Percentiles rank a stretch among this genome's conserved stretches.
phyloP scores from a whole-genome alignment of 2,888 invertebrate genomes.

The Chalcis sispes region DNA sequence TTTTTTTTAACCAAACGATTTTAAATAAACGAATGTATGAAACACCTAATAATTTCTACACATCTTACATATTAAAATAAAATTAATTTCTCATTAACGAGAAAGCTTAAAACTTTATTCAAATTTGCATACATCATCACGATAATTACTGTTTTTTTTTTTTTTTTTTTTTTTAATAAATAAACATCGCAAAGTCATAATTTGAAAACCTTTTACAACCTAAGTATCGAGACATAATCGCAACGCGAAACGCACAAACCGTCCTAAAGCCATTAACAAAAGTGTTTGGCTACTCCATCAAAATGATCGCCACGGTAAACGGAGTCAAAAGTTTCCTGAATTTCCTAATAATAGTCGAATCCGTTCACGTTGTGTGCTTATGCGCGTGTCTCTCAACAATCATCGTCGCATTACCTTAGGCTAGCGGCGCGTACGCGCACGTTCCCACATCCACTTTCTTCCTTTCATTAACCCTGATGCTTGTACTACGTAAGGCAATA shows the following conservation, averaged over 20 bases:
- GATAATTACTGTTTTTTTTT: too few species aligned
- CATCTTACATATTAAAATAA: too few species aligned
- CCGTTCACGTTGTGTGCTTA: constrained; percentile 14
- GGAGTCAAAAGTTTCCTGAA: constrained; percentile 16
- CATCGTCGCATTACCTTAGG: background rate
- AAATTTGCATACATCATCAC: too few species aligned
- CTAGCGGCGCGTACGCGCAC: background rate
- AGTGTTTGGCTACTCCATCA: background rate
- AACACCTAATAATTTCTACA: too few species aligned
- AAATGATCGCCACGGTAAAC: background rate
- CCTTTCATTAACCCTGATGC: constrained; percentile 37
- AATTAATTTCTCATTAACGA: too few species aligned
- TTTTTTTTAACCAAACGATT: too few species aligned
- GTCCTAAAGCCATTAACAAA: background rate
- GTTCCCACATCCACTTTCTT: constrained; percentile 48
- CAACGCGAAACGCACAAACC: too few species aligned
- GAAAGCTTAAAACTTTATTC: too few species aligned
- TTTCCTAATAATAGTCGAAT: constrained; percentile 47
- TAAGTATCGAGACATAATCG: background rate
- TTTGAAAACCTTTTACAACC: background rate
- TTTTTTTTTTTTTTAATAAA: too few species aligned
- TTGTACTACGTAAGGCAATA: background rate
- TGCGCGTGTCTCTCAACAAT: background rate
- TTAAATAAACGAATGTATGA: too few species aligned
- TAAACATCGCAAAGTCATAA: constrained; percentile 9